Conservation (phyloP, 2,113 vertebrate species). For the Urocitellus parryii region DNA sequence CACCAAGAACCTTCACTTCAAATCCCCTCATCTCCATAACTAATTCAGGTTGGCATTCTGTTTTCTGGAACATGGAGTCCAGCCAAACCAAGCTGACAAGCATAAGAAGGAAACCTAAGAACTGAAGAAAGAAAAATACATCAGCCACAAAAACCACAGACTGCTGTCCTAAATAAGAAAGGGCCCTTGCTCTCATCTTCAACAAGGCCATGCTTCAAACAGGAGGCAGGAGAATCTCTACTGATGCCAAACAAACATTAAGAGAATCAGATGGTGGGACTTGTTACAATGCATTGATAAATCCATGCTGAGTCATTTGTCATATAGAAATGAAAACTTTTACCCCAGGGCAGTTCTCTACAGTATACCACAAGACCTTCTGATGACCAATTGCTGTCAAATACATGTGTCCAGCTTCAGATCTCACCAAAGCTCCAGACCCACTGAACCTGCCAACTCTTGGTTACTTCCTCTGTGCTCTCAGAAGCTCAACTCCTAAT, state of each 20-base stretch:
- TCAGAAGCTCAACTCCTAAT: background rate
- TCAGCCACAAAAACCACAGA: conserved; percentile 60
- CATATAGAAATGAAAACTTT: conserved; percentile 31
- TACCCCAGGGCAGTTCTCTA: conserved; percentile 10
- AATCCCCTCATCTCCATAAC: conserved; percentile 53
- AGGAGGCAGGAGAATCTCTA: background rate
- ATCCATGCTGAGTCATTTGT: conserved; percentile 29
- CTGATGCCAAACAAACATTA: conserved; percentile 39
- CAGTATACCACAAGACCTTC: background rate
- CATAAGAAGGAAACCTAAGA: conserved; percentile 69
- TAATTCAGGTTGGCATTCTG: conserved; percentile 65
- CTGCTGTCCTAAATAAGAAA: conserved; percentile 21
- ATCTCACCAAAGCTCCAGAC: background rate
- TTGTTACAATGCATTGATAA: conserved; percentile 20
- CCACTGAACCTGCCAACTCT: conserved; percentile 10
- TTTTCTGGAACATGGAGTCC: conserved; percentile 68
- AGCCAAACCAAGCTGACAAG: conserved; percentile 65
- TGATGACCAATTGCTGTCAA: conserved; percentile 39
- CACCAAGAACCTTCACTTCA: conserved; percentile 52
- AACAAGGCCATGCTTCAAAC: conserved; percentile 53
- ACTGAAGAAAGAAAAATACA: conserved; percentile 70
- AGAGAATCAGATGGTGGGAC: conserved; percentile 21
- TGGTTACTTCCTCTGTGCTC: background rate
- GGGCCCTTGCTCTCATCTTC: conserved; percentile 46
- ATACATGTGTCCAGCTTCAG: background rate